Base-by-base conservation (phyloP, 2,888 invertebrate species). In the Rhagonycha lutea region DNA sequence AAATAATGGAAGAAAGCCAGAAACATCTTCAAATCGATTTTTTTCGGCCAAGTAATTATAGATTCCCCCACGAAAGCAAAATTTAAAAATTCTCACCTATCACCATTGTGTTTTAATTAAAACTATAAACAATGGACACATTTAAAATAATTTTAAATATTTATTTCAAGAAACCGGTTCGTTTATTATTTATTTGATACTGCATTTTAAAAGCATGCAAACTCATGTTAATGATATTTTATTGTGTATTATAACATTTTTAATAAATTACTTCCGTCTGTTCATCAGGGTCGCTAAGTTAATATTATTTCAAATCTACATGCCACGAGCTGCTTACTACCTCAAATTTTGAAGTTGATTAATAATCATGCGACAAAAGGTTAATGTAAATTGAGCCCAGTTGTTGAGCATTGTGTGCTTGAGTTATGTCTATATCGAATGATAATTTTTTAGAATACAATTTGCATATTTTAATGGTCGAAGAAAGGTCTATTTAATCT, bases 351-450 rank as follows among this genome's bases (percentile, higher is more conserved):
- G 61, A 32, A 29, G n/a, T 26, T 68, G 68, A 72, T 72, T 72
- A 72, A 68, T 68, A 72, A 68, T 61, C 61, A 61, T 61, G 68
- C 68, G 60, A 60, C 61, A 28, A 72, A 72, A 72, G 72, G 72
- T 68, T 72, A 72, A 72, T 72, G 72, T 60, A 72, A 72, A 68
- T 72, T 47, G 47, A 47, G n/a, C n/a, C 4, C 2, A 47, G n/a
- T 47, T 47, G 47, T 47, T 47, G 47, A 47, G 47, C 47, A n/a
- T 47, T 47, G 47, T n/a, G 8, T 47, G 47, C 47, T 7, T 47
- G 47, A 47, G 47, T 47, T 47, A 47, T n/a, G 47, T 47, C 47
- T 47, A 47, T n/a, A 47, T 47, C 47, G n/a, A 47, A 47, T 47
- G 47, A n/a, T 47, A 47, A 47, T 47, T 47, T 47, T 47, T 47